Evolutionary conservation across 2,888 invertebrate genomes (phyloP).

Genomic region (Catocala sponsa): DNA sequence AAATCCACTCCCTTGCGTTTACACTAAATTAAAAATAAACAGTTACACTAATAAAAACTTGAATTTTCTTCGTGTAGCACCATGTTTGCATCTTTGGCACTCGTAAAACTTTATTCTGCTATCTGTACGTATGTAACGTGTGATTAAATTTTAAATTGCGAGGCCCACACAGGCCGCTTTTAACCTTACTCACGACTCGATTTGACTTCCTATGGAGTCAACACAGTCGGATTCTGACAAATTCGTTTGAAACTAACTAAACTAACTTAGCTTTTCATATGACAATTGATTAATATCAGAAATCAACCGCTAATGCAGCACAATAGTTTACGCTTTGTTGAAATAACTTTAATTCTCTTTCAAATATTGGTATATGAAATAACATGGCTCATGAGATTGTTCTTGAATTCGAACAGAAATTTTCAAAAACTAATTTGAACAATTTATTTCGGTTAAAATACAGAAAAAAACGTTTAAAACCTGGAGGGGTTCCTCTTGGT

Average conservation of each 20-base stretch:
- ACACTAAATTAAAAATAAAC: constrained; percentile 25
- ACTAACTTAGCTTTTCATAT: background rate
- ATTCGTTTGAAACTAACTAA: background rate
- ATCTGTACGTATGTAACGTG: constrained; percentile 61
- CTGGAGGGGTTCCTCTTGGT: too few relatives aligned
- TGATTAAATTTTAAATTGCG: constrained; percentile 76
- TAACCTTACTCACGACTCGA: constrained; percentile 49
- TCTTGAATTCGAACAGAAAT: too few relatives aligned
- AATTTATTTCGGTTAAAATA: too few relatives aligned
- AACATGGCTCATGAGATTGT: too few relatives aligned
- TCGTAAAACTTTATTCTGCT: constrained; percentile 41
- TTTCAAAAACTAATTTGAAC: too few relatives aligned
- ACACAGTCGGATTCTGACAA: background rate
- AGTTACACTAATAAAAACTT: constrained; percentile 26
- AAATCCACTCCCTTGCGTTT: too few relatives aligned
- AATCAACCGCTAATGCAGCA: too few relatives aligned
- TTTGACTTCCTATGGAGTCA: constrained; percentile 14
- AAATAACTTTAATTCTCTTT: too few relatives aligned
- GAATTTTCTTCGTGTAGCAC: constrained; percentile 15
- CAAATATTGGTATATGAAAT: too few relatives aligned
- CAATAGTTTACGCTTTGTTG: too few relatives aligned
- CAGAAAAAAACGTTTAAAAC: too few relatives aligned
- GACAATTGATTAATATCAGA: background rate
- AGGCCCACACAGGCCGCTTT: constrained; percentile 65
- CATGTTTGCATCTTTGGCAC: constrained; percentile 31